Percentiles rank a stretch among this genome's conserved stretches.
Evolutionary conservation across 1,140 invertebrate species (phyloP).

Genomic region (Archivesica marissinica): DNA sequence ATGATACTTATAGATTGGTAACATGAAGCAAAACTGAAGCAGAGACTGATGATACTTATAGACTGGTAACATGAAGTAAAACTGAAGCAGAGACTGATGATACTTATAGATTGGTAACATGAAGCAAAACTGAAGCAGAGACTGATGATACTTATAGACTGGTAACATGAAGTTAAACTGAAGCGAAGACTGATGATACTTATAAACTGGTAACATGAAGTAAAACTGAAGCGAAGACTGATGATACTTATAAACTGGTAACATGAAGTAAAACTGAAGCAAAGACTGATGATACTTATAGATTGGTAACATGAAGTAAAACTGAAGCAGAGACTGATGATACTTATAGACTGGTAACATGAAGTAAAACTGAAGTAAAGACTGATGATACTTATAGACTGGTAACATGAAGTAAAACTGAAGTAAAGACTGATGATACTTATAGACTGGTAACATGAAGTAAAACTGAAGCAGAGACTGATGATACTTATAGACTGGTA

Average conservation of each 20-base stretch:
- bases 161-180: neutral
- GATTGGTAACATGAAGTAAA: conserved; percentile 1
- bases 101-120: neutral
- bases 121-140: neutral
- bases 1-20: conserved; percentile 19
- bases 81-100: neutral
- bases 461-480: neutral
- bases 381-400: conserved; percentile 17
- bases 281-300: neutral
- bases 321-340: neutral
- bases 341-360: conserved; percentile 1
- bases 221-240: neutral
- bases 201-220: conserved; percentile 4
- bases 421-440: neutral
- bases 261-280: neutral
- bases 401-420: neutral
- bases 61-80: conserved; percentile 2
- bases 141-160: conserved; percentile 17
- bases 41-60: neutral
- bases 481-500: conserved; percentile 22
- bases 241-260: conserved; percentile 16
- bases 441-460: conserved; percentile 8
- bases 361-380: neutral
- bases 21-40: neutral
- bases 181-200: neutral